A percentile compares a stretch with the other conserved stretches of the same genome.
Conservation (phyloP, 1,140 invertebrate species). For the Condylostylus longicornis region DNA sequence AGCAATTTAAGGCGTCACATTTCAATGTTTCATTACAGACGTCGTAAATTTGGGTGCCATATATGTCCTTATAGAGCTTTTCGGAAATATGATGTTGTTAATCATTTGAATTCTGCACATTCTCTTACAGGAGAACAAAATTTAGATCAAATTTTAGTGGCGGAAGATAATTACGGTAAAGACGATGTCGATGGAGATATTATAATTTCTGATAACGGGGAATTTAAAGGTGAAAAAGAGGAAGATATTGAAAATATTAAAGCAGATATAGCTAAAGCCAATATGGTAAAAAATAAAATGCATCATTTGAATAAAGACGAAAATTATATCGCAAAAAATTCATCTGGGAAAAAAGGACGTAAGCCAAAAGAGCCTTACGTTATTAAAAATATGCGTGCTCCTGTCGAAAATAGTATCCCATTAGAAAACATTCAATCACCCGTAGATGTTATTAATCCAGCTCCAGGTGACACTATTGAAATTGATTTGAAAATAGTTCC, state of each 20-base stretch:
- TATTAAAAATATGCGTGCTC: too few relatives aligned
- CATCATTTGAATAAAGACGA: background rate
- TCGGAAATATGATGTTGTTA: conserved; percentile 36
- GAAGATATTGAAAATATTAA: conserved; percentile 20
- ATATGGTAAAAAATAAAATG: background rate
- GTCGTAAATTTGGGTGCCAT: conserved; percentile 39
- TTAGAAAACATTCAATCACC: too few relatives aligned
- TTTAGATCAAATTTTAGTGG: conserved; percentile 22
- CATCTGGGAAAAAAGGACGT: too few relatives aligned
- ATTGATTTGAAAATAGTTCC: too few relatives aligned
- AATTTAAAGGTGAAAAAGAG: background rate
- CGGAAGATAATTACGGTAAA: conserved; percentile 24
- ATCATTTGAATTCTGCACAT: conserved; percentile 38
- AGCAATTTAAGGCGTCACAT: conserved; percentile 37
- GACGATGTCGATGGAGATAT: conserved; percentile 28
- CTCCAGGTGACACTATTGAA: too few relatives aligned
- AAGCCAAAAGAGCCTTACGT: too few relatives aligned
- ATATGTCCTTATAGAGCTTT: conserved; percentile 41
- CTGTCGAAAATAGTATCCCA: too few relatives aligned
- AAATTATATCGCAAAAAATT: background rate
- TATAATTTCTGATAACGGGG: conserved; percentile 12
- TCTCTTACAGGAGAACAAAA: conserved; percentile 22
- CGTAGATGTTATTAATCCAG: too few relatives aligned
- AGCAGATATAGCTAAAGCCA: too few relatives aligned
- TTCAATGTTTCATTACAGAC: conserved; percentile 38